Base-by-base conservation (phyloP, 1,140 invertebrate genomes). In the Campoletis sonorensis region DNA sequence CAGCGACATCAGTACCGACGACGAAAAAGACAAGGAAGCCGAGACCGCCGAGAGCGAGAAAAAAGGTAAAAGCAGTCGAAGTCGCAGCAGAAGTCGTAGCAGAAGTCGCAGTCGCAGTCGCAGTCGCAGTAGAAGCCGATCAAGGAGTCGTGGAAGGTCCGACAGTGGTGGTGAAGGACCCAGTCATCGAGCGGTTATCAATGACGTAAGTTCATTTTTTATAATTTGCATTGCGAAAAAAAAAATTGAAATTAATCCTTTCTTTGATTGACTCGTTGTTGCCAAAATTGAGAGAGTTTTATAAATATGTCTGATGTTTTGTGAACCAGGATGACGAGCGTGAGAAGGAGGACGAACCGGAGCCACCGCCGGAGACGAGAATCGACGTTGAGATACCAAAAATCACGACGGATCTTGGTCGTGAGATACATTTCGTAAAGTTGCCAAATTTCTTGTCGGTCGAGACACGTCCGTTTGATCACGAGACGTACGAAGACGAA, bases 361-460 rank as follows among this genome's bases (percentile, higher is more conserved):
- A 97, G 84, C 95, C 95, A 21, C 93, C 95, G 27, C 97, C 97
- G 37, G 98, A 99, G 92, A 99, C 98, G 0, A 93, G 97, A 87
- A 99, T 99, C 78, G 98, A 99, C 88, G 98, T 98, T 0, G 97
- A 99, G 92, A 98, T 99, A 88, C 98, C 98, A 0, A 97, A 98
- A 92, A 99, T 99, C 83, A 95, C 95, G 71, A 97, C 97, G 13
- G 96, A 99, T 92, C 93, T 99, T 1, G 98, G 98, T 49, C 95
- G 95, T 82, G 97, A 98, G 86, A 93, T 99, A 85, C 97, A 99
- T 90, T 99, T 99, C 90, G 98, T 99, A 0, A 98, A 98, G 91
- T 88, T 98, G 54, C 97, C 97, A 0, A 98, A 98, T 90, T 98
- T 98, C 89, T 94, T 98, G 83, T 98, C 97, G 0, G 97, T 98